Conservation (phyloP, 2,113 vertebrate genomes). For the Hypocryptadius cinnamomeus region DNA sequence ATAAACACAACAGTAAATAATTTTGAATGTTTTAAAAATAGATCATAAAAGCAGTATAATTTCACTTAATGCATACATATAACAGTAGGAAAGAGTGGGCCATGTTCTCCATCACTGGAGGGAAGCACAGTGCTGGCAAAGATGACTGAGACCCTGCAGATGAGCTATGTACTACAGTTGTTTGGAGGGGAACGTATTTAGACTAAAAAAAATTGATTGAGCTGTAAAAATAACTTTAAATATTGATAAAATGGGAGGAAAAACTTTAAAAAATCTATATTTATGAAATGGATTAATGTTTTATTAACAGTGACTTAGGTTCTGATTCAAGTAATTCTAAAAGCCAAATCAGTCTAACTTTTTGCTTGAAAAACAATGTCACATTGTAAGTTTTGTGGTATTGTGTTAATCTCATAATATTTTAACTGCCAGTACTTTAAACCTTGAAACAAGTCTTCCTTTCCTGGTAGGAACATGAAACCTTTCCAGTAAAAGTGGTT, state of each 20-base stretch:
- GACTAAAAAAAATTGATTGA: neutral
- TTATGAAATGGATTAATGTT: neutral
- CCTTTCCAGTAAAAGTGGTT: neutral
- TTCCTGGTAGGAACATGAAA: neutral
- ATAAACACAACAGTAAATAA: slow-evolving; percentile 22
- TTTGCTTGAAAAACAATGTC: neutral
- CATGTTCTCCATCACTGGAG: neutral
- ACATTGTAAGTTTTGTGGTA: neutral
- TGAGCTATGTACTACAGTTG: neutral
- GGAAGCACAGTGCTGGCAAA: neutral
- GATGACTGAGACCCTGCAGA: neutral
- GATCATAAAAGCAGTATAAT: slow-evolving; percentile 1
- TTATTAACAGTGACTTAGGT: neutral
- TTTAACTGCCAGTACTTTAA: neutral
- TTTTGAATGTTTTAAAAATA: slow-evolving; percentile 31
- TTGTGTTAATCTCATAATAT: neutral
- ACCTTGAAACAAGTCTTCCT: neutral
- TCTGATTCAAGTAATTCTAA: neutral
- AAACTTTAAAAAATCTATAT: neutral
- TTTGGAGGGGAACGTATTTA: neutral
- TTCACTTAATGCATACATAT: neutral
- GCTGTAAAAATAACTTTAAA: neutral
- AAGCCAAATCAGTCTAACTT: neutral
- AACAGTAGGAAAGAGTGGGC: neutral
- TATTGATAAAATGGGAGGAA: neutral